Conservation (phyloP, 2,797 vertebrate species). For the Pangasius macronema region DNA sequence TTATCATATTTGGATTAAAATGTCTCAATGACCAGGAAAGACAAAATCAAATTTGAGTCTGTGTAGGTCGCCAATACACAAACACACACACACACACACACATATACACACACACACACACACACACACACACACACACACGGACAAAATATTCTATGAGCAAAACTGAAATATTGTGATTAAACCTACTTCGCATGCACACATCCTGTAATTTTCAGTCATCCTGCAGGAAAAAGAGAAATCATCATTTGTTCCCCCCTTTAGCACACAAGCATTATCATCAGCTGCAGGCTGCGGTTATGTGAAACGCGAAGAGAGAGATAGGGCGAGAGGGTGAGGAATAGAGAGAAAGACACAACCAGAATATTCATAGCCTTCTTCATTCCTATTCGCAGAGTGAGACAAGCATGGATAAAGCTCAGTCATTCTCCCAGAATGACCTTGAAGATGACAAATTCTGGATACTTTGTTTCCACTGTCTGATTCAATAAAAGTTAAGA, state of each 20-base stretch:
- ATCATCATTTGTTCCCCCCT: slow-evolving; percentile 54
- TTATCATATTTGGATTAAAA: slow-evolving; percentile 17
- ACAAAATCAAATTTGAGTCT: slow-evolving; percentile 8
- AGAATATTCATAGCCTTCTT: slow-evolving; percentile 53
- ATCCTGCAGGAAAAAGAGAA: slow-evolving; percentile 42
- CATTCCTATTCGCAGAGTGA: slow-evolving; percentile 43
- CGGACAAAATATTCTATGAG: not conserved
- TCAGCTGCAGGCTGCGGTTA: slow-evolving; percentile 36
- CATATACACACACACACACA: not conserved
- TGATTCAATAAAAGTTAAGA: slow-evolving; percentile 21
- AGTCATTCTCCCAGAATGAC: slow-evolving; percentile 43
- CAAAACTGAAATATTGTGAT: slow-evolving; percentile 28
- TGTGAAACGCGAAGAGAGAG: slow-evolving; percentile 22
- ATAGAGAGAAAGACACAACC: slow-evolving; percentile 35
- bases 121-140: not conserved
- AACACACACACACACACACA: not conserved
- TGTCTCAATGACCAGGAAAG: not conserved
- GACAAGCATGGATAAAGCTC: slow-evolving; percentile 43
- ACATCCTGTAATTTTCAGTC: slow-evolving; percentile 41
- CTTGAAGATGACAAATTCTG: slow-evolving; percentile 47
- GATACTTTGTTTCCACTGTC: slow-evolving; percentile 37
- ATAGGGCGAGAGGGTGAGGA: slow-evolving; percentile 25
- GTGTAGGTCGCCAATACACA: not conserved
- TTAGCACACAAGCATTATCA: slow-evolving; percentile 62
- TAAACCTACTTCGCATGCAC: slow-evolving; percentile 34